A percentile compares a stretch with the other conserved stretches of the same genome.
phyloP scores from a whole-genome alignment of 2,888 invertebrate species.

The Tenthredo amoena region DNA sequence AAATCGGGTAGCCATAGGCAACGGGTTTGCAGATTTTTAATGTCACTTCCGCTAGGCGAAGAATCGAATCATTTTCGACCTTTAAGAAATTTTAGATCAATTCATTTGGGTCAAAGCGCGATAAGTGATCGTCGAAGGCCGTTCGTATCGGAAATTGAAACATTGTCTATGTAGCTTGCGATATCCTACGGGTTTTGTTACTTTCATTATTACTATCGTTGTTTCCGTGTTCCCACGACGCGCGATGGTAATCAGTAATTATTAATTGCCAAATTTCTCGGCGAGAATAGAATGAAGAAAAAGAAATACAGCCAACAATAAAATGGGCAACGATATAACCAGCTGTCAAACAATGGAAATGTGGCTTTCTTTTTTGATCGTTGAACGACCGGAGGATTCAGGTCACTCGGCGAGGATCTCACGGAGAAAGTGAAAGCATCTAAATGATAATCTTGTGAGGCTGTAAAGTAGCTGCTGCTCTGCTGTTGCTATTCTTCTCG shows the following conservation, averaged over 20 bases:
- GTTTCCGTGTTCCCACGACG: not conserved
- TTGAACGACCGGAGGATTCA: constrained; percentile 55
- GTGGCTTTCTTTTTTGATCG: constrained; percentile 36
- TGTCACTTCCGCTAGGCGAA: not conserved
- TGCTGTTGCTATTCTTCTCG: not conserved
- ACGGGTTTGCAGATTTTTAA: not conserved
- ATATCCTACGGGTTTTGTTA: not conserved
- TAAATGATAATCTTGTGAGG: constrained; percentile 22
- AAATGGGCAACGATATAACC: not conserved
- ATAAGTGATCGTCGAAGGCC: not conserved
- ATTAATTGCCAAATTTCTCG: not conserved
- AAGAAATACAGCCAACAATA: not conserved
- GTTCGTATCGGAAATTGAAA: constrained; percentile 19
- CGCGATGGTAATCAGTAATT: not conserved
- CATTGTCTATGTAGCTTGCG: not conserved
- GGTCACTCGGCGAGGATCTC: constrained; percentile 66
- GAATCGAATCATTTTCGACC: not conserved
- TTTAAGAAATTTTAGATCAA: not conserved
- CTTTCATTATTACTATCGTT: not conserved
- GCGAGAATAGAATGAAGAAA: not conserved
- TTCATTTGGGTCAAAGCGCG: not conserved
- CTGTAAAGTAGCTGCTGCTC: not conserved
- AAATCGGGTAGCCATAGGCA: not conserved
- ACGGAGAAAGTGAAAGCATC: constrained; percentile 74
- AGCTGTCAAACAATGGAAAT: constrained; percentile 15